phyloP scores from a whole-genome alignment of 1,140 invertebrate genomes.

The Octopus sinensis region DNA sequence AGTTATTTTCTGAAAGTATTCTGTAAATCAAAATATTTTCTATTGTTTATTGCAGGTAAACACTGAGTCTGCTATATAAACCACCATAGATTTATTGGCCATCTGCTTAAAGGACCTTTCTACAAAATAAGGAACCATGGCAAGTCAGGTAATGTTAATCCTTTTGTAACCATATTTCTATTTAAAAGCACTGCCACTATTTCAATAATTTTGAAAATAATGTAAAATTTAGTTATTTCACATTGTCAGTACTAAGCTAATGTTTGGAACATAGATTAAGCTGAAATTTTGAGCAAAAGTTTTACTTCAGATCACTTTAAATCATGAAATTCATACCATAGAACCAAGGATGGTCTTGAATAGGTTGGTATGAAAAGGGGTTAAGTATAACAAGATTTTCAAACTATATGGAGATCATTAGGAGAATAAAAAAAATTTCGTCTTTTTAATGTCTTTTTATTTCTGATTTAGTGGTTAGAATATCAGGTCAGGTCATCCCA shows the following conservation, averaged over 20 bases:
- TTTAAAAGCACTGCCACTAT: neutral
- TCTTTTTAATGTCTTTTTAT: too few relatives aligned
- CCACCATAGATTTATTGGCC: constrained; percentile 6
- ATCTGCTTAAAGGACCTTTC: constrained; percentile 5
- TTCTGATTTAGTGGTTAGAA: too few relatives aligned
- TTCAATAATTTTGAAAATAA: neutral
- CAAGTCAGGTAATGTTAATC: neutral
- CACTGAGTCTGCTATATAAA: neutral
- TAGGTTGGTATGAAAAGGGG: too few relatives aligned
- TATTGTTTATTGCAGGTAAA: constrained; percentile 1
- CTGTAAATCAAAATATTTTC: neutral
- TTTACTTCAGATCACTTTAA: neutral
- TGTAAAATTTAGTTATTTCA: neutral
- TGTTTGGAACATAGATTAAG: neutral
- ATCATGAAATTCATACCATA: neutral
- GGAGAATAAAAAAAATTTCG: too few relatives aligned
- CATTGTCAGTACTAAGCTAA: neutral
- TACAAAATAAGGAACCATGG: constrained; percentile 3
- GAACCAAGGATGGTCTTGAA: too few relatives aligned
- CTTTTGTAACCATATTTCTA: neutral
- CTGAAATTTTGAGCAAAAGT: neutral
- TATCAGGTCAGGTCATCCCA: too few relatives aligned
- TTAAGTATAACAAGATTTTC: too few relatives aligned
- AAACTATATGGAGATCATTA: too few relatives aligned
- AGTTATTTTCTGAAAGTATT: neutral